These are phyloP conservation scores for Odontothrips loti DNA, from an alignment of 2,888 invertebrate species.

Conservation along the genomic window DNA sequence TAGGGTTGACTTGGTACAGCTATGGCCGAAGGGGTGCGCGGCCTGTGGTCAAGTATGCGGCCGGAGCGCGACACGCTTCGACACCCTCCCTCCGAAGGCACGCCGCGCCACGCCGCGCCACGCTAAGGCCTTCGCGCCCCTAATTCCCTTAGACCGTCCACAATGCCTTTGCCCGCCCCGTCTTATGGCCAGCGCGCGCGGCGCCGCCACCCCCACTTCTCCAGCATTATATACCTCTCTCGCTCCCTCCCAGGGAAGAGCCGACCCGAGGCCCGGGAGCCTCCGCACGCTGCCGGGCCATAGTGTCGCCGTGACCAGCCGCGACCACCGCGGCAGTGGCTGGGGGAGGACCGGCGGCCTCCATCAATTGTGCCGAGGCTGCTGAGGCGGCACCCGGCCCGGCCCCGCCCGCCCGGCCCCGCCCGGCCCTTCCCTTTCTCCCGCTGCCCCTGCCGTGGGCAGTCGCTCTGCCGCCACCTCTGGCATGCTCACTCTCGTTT, in stretches of 20 bases:
- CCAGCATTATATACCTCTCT: too few relatives aligned
- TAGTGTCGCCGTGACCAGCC: too few relatives aligned
- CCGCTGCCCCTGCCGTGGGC: too few relatives aligned
- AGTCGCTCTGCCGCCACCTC: background rate
- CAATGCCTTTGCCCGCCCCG: background rate
- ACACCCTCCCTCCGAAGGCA: background rate
- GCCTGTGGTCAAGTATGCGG: conserved; percentile 4
- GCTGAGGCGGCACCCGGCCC: background rate
- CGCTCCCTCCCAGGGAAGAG: too few relatives aligned
- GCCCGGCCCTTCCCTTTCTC: background rate
- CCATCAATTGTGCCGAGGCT: conserved; percentile 23
- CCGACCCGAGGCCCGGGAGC: too few relatives aligned
- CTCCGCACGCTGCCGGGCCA: too few relatives aligned
- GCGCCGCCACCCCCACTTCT: too few relatives aligned
- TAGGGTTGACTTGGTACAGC: background rate
- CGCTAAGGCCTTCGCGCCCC: conserved; percentile 1
- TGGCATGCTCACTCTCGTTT: background rate
- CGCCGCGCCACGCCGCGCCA: background rate
- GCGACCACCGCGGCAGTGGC: background rate
- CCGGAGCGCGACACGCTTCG: background rate
- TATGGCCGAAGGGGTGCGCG: background rate
- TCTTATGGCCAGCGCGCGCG: too few relatives aligned
- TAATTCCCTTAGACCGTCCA: background rate
- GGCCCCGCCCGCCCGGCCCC: background rate
- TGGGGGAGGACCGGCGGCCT: background rate